phyloP scores from a whole-genome alignment of 2,113 vertebrate genomes.

The Callaeas wilsoni region DNA sequence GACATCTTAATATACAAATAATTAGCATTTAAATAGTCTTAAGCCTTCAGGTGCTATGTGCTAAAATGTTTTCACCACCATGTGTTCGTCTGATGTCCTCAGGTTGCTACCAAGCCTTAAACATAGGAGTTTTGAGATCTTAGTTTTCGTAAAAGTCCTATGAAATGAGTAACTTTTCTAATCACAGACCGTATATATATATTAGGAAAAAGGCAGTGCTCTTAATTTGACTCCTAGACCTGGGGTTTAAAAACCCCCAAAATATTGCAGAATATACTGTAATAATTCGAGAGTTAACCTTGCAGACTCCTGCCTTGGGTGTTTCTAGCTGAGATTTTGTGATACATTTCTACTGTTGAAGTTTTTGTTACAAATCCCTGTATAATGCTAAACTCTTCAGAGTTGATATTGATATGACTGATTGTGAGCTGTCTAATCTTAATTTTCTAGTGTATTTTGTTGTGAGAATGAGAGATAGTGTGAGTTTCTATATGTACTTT shows the following conservation, averaged over 20 bases:
- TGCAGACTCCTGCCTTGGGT: background rate
- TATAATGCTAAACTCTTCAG: background rate
- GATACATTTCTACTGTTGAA: background rate
- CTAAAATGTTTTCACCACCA: background rate
- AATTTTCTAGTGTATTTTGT: background rate
- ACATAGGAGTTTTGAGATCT: background rate
- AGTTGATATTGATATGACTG: background rate
- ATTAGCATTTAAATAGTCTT: background rate
- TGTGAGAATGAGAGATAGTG: background rate
- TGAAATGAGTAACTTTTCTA: background rate
- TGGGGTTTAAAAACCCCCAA: background rate
- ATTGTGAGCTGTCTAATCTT: background rate
- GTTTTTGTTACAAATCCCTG: background rate
- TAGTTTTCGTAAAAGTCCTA: background rate
- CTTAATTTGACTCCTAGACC: background rate
- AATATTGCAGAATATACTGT: background rate
- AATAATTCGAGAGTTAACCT: background rate
- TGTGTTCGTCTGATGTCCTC: background rate
- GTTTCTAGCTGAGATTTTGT: background rate
- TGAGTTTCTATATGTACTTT: background rate
- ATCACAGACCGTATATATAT: background rate
- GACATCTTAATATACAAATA: background rate
- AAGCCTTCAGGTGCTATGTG: background rate
- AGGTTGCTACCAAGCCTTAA: background rate
- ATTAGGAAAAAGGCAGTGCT: background rate